Base-by-base conservation (phyloP, 2,888 invertebrate species). In the Opisthograptis luteolata region DNA sequence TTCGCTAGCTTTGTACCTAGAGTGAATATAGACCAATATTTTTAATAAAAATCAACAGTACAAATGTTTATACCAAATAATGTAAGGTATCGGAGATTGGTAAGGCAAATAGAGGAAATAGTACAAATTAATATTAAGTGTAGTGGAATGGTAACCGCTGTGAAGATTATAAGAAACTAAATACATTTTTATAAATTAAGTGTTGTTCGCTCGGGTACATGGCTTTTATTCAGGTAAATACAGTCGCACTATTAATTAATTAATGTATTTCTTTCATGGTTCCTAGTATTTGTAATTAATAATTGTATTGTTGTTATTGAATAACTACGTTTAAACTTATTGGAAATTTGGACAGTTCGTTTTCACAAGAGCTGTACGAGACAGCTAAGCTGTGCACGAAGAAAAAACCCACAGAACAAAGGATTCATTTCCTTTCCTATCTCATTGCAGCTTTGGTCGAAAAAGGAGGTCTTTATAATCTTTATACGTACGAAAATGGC, bases 91-190 rank as follows among this genome's bases (percentile, higher is more conserved):
- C 84, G 87, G 83, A 61, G 85, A 55, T 78, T 79, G 86, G 84
- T 83, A 76, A 72, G 74, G 81, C 75, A 78, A 74, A 70, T 73
- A 70, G 72, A 70, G n/a, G n/a, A 22, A 64, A 74, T 85, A 89
- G 88, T 89, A 89, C 88, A 89, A 89, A 89, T 87, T 89, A 88
- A 78, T 84, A 68, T 79, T 89, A 87, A 88, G 85, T 65, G 64
- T 84, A 82, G 78, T 51, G 60, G 74, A 71, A 67, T 74, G 69
- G 68, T 71, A 63, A 66, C 72, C 73, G 73, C 71, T 64, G 74
- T 68, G 69, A 69, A 61, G 68, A 73, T 25, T 76, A 70, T 62
- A 68, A 34, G 10, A 51, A 42, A 66, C 70, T n/a, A 63, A 70
- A 72, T 73, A 75, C 69, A 57, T 55, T 62, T 55, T 58, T 53